These are phyloP conservation scores for Xylocopa sonorina DNA, from an alignment of 1,140 invertebrate genomes.

Conservation along the genomic window DNA sequence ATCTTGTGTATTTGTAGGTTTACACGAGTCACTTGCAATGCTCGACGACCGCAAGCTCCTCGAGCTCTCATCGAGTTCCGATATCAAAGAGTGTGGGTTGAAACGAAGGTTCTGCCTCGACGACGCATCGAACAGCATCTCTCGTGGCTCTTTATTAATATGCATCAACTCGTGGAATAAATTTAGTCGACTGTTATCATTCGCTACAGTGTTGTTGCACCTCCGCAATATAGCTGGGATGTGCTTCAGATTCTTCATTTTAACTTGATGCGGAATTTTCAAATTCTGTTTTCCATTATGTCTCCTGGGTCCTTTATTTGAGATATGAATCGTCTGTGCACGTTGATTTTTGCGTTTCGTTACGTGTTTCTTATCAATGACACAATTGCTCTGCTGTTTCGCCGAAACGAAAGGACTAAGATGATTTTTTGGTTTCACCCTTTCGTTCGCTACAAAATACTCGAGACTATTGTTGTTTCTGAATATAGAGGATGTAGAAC, in stretches of 20 bases:
- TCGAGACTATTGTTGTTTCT: background rate
- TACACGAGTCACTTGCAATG: background rate
- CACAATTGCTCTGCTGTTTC: background rate
- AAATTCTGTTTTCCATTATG: background rate
- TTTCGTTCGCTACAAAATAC: background rate
- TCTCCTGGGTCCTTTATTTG: background rate
- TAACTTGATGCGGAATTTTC: background rate
- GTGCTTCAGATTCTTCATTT: constrained; percentile 22
- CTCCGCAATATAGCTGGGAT: constrained; percentile 18
- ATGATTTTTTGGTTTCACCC: background rate
- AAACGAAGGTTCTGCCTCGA: background rate
- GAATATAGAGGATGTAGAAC: accelerated
- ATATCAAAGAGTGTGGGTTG: background rate
- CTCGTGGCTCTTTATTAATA: background rate
- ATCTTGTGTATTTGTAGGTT: too few species aligned
- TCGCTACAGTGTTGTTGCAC: background rate
- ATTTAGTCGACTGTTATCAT: background rate
- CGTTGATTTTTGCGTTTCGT: background rate
- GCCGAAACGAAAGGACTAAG: background rate
- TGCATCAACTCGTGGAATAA: background rate
- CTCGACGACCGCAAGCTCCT: background rate
- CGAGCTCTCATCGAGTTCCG: background rate
- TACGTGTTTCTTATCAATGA: background rate
- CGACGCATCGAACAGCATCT: background rate
- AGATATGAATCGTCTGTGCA: background rate